Percentiles rank a stretch among this genome's conserved stretches.
These are phyloP conservation scores for Lepetodrilus schrolli DNA, from an alignment of 2,888 invertebrate genomes.

Conservation along the genomic window DNA sequence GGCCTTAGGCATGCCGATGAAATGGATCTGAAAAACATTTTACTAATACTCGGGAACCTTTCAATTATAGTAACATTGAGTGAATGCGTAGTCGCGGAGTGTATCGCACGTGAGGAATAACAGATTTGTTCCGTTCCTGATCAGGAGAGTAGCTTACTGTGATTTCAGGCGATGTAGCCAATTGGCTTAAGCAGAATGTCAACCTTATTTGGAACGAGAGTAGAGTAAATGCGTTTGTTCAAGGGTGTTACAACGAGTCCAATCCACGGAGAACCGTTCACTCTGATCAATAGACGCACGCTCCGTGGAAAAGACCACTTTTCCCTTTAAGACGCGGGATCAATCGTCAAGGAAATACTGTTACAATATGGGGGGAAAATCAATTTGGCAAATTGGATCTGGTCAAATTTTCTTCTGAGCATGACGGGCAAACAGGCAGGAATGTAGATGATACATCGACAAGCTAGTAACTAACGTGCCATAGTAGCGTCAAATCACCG, in stretches of 20 bases:
- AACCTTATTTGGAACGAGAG: conserved; percentile 10
- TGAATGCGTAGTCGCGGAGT: not conserved
- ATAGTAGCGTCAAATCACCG: not conserved
- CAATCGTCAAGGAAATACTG: conserved; percentile 37
- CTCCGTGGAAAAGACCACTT: conserved; percentile 17
- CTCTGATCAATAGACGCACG: conserved; percentile 13
- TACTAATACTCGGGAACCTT: not conserved
- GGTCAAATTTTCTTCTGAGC: conserved; percentile 35
- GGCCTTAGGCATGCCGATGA: conserved; percentile 1
- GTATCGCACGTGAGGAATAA: conserved; percentile 15
- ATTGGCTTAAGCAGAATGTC: conserved; percentile 8
- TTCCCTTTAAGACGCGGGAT: conserved; percentile 30
- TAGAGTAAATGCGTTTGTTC: not conserved
- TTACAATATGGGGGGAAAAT: conserved; percentile 39
- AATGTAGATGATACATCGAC: conserved; percentile 19
- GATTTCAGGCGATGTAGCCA: conserved; percentile 7
- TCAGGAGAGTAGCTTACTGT: conserved; percentile 7
- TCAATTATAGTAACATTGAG: conserved; percentile 13
- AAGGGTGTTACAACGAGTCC: conserved; percentile 18
- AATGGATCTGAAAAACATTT: conserved; percentile 16
- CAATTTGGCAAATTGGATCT: conserved; percentile 39
- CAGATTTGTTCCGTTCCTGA: conserved; percentile 5
- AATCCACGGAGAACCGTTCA: not conserved
- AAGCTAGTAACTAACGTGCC: not conserved
- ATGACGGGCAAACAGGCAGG: not conserved